Base-by-base conservation (phyloP, 2,797 vertebrate genomes). In the Clarias fuscus region DNA sequence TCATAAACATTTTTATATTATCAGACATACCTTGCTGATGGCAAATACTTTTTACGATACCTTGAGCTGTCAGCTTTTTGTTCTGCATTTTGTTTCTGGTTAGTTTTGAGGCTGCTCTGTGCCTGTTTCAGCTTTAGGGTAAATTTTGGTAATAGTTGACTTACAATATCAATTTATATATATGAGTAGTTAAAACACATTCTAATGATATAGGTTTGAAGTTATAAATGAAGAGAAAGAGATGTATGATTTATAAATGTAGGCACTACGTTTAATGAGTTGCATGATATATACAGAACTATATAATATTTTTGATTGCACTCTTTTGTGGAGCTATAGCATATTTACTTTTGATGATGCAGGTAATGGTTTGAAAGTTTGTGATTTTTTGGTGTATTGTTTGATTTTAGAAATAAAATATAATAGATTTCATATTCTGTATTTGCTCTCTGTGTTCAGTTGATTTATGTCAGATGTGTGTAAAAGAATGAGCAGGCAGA, bases 331-430 rank as follows among this genome's bases (percentile, higher is more conserved):
- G 22, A 61, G 56, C 56, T 20, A 33, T 22, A 33, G 18, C 3
- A 22, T 4, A 10, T 53, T 56, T 59, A 17, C 53, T 15, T 33
- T 78, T 78, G 43, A 53, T 67, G 0, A 70, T 79, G 37, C 14
- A 5, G 56, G 56, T 59, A 3, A 43, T 56, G 40, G 27, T 20
- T 75, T 82, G 27, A 56, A 14, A 20, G n/a, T 75, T 13, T 53
- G 79, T 37, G 1, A 5, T 30, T 43, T 53, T 58, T 27, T 11
- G 37, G 10, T n/a, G 15, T 68, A 24, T 24, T 17, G 67, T 24
- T 65, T 33, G 5, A 67, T 82, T 22, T 22, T 13, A 82, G 3
- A 27, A 86, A 82, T 86, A 82, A 86, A 82, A 48, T 79, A 2
- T 24, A 71, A 59, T 30, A 22, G 22, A 68, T 61, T 79, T 71